phyloP scores from a whole-genome alignment of 2,888 invertebrate genomes.

The Eretmocerus hayati region DNA sequence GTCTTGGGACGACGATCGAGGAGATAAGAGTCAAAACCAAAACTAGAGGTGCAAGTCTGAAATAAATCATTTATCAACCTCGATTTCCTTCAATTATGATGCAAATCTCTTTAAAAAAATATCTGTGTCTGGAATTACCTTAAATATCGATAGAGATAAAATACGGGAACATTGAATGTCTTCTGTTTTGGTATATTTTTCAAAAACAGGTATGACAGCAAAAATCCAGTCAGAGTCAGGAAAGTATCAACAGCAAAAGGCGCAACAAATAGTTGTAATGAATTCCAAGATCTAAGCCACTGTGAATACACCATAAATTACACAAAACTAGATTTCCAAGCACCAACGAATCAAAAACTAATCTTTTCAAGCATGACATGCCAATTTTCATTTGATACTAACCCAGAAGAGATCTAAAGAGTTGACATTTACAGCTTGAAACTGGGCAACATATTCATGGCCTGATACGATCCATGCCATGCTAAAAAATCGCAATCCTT shows the following conservation, averaged over 20 bases:
- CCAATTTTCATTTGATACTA: too few relatives aligned
- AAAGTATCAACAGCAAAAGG: conserved; percentile 49
- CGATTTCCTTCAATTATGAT: too few relatives aligned
- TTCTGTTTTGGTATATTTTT: conserved; percentile 37
- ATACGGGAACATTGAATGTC: conserved; percentile 41
- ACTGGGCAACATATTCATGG: conserved; percentile 30
- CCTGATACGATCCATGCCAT: conserved; percentile 49
- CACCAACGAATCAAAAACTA: too few relatives aligned
- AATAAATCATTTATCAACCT: too few relatives aligned
- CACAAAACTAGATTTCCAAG: background rate
- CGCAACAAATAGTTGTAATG: conserved; percentile 44
- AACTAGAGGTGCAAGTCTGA: conserved; percentile 52
- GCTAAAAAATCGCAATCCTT: conserved; percentile 51
- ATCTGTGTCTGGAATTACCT: too few relatives aligned
- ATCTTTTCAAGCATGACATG: too few relatives aligned
- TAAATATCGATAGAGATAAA: conserved; percentile 47
- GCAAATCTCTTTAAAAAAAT: too few relatives aligned
- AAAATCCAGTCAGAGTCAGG: conserved; percentile 46
- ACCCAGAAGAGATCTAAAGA: background rate
- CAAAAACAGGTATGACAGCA: conserved; percentile 45
- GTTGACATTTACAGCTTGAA: conserved; percentile 6
- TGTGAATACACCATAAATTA: too few relatives aligned
- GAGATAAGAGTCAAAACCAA: conserved; percentile 49
- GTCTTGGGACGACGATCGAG: conserved; percentile 48
- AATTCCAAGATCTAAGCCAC: conserved; percentile 42